Evolutionary conservation across 2,888 invertebrate genomes (phyloP).

Genomic region (Agonopterix alstromeriana): DNA sequence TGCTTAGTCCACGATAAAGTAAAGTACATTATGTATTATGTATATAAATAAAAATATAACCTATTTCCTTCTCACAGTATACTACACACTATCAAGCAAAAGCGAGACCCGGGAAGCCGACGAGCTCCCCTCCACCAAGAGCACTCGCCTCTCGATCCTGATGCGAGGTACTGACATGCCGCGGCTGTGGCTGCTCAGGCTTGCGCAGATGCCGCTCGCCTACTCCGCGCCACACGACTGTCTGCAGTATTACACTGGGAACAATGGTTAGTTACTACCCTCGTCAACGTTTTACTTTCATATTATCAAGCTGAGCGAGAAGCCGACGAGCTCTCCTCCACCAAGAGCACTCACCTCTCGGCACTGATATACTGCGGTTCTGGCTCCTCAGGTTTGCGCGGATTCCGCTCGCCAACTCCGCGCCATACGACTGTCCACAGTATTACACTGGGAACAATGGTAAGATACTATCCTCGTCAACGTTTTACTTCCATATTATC

Average conservation of each 20-base stretch:
- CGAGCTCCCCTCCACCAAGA: conserved; percentile 38
- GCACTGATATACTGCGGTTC: conserved; percentile 79
- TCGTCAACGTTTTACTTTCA: too few relatives aligned
- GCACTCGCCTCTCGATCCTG: conserved; percentile 70
- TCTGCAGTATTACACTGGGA: conserved; percentile 82
- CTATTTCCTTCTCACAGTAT: conserved; percentile 62
- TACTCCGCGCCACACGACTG: conserved; percentile 87
- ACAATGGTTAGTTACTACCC: conserved; percentile 63
- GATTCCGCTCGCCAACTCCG: conserved; percentile 85
- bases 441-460: conserved; percentile 81
- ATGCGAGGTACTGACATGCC: conserved; percentile 74
- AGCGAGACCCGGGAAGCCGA: conserved; percentile 48
- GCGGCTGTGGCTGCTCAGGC: conserved; percentile 86
- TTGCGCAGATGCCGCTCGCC: conserved; percentile 86
- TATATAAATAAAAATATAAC: not conserved
- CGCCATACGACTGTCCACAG: conserved; percentile 87
- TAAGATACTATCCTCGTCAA: conserved; percentile 18
- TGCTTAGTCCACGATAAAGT: too few relatives aligned
- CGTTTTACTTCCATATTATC: too few relatives aligned
- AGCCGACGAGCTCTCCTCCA: conserved; percentile 42
- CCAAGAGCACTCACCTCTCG: conserved; percentile 64
- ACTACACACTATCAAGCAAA: conserved; percentile 78
- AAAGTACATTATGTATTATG: too few relatives aligned
- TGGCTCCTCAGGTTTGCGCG: conserved; percentile 89
- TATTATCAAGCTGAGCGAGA: conserved; percentile 32